Evolutionary conservation across 2,888 invertebrate species (phyloP), one percentile per base, ranked within the genome.

Genomic region (Eilema griseolum): DNA sequence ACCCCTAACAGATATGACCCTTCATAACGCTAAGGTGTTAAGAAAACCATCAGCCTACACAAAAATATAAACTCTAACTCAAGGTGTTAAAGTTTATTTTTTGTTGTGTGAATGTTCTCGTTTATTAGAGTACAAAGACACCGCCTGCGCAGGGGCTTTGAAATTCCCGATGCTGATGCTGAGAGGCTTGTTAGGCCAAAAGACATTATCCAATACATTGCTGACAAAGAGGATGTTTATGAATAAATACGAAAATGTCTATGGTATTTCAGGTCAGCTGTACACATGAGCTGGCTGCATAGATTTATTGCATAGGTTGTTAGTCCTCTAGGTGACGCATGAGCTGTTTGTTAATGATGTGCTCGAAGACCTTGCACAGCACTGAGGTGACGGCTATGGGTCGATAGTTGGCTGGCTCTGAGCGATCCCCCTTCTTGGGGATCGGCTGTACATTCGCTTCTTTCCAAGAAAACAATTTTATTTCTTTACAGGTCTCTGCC

Each of bases 91-190:
- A 71, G 81, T 85, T 57, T 12, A 46, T 26, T 76, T 78, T 84
- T 2, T 52, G 11, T 67, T 84, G 85, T 2, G 4, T 1, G 57
- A 57, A 26, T 57, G 72, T 79, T 81, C 89, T 89, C 90, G 93
- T 95, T 95, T 94, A 94, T 94, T 92, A 91, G 90, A 92, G 86
- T 91, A 91, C 95, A 95, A 95, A 95, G 93, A 89, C 83, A 89
- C 95, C 95, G 95, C 92, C 82, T 83, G 80, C 80, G 82, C 83
- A 83, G 91, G 89, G 93, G 94, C 90, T 95, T 95, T 95, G 94
- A 94, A 88, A 99, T 99, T 89, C 99, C 99, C 5, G 99, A 99
- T 94, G 96, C 96, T 70, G 99, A 99, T 95, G 99, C 99, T 4
- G 99, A 99, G 90, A 97, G 97, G 90, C 96, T 99, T 81, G 95